Conservation (phyloP, 2,797 vertebrate genomes). For the Muraenolepis orangiensis region DNA sequence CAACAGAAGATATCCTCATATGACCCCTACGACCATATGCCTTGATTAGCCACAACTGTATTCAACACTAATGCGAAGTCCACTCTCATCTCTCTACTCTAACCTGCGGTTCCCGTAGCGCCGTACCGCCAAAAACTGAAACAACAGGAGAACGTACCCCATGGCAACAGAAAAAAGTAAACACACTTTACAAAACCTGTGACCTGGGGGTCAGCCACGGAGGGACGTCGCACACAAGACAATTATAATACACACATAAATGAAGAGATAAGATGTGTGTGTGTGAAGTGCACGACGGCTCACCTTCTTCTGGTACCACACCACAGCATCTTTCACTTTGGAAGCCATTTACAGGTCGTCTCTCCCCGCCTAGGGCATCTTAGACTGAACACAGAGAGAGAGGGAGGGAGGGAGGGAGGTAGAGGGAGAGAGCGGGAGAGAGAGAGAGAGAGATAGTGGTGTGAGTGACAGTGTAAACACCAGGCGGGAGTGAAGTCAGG, state of each 20-base stretch:
- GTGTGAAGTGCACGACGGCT: constrained; percentile 46
- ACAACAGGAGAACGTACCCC: too few relatives aligned
- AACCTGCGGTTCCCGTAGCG: background rate
- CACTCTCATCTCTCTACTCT: too few relatives aligned
- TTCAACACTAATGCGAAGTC: background rate
- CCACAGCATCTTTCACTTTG: constrained; percentile 98
- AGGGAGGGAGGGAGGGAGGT: background rate
- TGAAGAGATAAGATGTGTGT: too few relatives aligned
- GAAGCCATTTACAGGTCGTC: constrained; percentile 96
- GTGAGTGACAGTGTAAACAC: constrained; percentile 35
- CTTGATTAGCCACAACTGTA: too few relatives aligned
- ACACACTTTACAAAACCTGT: too few relatives aligned
- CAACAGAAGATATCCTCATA: background rate
- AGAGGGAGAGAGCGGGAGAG: constrained; percentile 23
- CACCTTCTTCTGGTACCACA: constrained; percentile 99
- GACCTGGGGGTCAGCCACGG: too few relatives aligned
- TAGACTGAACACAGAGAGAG: constrained; percentile 75
- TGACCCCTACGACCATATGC: too few relatives aligned
- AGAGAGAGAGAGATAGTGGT: constrained; percentile 19
- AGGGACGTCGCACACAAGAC: too few relatives aligned
- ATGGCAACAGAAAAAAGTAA: too few relatives aligned
- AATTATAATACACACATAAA: too few relatives aligned
- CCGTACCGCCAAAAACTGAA: too few relatives aligned
- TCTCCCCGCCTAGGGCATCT: constrained; percentile 84
- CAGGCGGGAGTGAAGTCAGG: constrained; percentile 1